Percentiles rank a stretch among this genome's conserved stretches.
Evolutionary conservation across 2,888 invertebrate genomes (phyloP).

Genomic region (Leptinotarsa rubiginosa): DNA sequence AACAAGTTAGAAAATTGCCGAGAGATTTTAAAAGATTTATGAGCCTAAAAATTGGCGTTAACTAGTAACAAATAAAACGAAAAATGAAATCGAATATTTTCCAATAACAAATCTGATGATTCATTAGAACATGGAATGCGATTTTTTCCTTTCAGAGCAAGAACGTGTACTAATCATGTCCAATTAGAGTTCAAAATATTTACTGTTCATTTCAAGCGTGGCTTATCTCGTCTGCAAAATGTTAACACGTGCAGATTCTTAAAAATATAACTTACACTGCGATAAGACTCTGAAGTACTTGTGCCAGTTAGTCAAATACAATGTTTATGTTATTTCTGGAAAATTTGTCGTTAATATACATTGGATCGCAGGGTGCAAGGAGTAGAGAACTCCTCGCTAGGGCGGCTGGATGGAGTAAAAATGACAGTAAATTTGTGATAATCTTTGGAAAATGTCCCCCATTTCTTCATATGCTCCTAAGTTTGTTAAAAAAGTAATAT

Average conservation of each 20-base stretch:
- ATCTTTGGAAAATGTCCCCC: too few relatives aligned
- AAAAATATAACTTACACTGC: neutral
- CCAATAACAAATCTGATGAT: neutral
- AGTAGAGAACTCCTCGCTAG: too few relatives aligned
- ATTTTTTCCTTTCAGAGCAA: neutral
- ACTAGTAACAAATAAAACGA: neutral
- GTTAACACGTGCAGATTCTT: slow-evolving; percentile 2
- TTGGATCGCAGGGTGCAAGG: too few relatives aligned
- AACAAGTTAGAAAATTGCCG: too few relatives aligned
- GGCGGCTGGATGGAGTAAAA: too few relatives aligned
- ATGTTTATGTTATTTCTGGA: too few relatives aligned
- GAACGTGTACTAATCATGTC: slow-evolving; percentile 8
- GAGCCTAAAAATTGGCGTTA: too few relatives aligned
- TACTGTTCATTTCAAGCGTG: neutral
- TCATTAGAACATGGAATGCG: neutral
- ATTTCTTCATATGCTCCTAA: too few relatives aligned
- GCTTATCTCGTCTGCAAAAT: slow-evolving; percentile 16
- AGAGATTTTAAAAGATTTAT: too few relatives aligned
- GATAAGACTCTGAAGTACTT: neutral
- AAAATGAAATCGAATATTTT: neutral
- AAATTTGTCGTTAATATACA: too few relatives aligned
- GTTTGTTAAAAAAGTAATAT: too few relatives aligned
- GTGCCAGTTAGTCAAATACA: neutral
- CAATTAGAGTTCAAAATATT: slow-evolving; percentile 13
- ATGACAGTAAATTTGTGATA: too few relatives aligned